Conservation (phyloP, 2,797 vertebrate genomes). For the Gymnoscopelus braueri region DNA sequence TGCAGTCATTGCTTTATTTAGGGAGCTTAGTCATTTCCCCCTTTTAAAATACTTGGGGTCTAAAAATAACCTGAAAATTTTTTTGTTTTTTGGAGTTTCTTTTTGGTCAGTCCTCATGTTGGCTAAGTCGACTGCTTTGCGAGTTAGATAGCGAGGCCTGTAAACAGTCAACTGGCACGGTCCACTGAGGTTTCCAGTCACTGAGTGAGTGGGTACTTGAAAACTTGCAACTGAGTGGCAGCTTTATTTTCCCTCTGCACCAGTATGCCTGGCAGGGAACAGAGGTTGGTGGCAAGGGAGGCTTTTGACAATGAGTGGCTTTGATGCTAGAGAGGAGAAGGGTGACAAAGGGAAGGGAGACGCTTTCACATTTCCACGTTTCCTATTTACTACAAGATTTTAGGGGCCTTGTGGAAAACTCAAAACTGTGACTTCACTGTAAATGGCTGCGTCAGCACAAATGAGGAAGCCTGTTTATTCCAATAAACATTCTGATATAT, state of each 20-base stretch:
- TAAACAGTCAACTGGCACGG: constrained; percentile 62
- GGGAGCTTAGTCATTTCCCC: constrained; percentile 11
- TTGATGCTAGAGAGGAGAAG: constrained; percentile 40
- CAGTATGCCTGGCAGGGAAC: constrained; percentile 49
- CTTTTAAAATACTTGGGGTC: constrained; percentile 18
- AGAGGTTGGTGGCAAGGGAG: constrained; percentile 1
- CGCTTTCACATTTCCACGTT: constrained; percentile 41
- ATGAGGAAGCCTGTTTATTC: constrained; percentile 10
- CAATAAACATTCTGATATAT: constrained; percentile 6
- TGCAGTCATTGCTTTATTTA: constrained; percentile 3
- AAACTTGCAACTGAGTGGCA: constrained; percentile 62
- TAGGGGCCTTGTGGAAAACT: constrained; percentile 30
- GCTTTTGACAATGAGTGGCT: constrained; percentile 58
- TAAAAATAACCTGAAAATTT: constrained; percentile 46
- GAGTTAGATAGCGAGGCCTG: constrained; percentile 49
- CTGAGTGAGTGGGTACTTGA: constrained; percentile 61
- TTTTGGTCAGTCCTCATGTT: constrained; percentile 2
- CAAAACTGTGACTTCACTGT: not conserved
- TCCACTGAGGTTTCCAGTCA: constrained; percentile 53
- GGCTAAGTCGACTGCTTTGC: constrained; percentile 36
- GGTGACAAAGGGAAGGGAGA: constrained; percentile 24
- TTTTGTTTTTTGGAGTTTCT: constrained; percentile 30
- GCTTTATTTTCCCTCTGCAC: constrained; percentile 56
- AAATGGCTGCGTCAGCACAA: constrained; percentile 30
- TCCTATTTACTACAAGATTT: constrained; percentile 21